Evolutionary conservation across 2,888 invertebrate genomes (phyloP).

Genomic region (Lagria hirta): DNA sequence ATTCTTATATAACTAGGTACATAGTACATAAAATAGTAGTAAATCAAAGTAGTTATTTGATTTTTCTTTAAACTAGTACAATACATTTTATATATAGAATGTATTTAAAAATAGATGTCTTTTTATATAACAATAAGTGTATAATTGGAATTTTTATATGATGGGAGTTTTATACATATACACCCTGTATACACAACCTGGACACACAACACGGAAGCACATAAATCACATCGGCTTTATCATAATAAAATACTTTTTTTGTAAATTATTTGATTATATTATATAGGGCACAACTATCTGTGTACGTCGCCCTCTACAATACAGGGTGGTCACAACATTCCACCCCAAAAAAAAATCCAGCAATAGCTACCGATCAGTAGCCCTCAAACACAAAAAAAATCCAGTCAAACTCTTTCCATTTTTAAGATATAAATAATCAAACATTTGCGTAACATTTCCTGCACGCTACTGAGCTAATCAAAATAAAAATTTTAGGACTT

Average conservation of each 20-base stretch:
- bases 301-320: too few relatives aligned
- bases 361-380: conserved; percentile 14
- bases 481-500: too few relatives aligned
- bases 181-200: conserved; percentile 23
- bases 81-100: conserved; percentile 9
- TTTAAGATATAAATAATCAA: too few relatives aligned
- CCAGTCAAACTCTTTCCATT: too few relatives aligned
- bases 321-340: too few relatives aligned
- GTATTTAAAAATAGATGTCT: conserved; percentile 19
- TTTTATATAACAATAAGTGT: too few relatives aligned
- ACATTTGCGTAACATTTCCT: too few relatives aligned
- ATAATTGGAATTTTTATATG: too few relatives aligned
- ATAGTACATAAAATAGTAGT: conserved; percentile 5
- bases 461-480: too few relatives aligned
- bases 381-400: conserved; percentile 15
- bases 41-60: conserved; percentile 19
- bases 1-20: conserved; percentile 21
- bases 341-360: too few relatives aligned
- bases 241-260: conserved; percentile 30
- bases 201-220: conserved; percentile 46
- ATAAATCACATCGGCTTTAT: conserved; percentile 47
- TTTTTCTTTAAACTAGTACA: conserved; percentile 17
- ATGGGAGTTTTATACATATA: conserved; percentile 21
- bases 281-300: too few relatives aligned
- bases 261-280: too few relatives aligned